phyloP scores from a whole-genome alignment of 2,797 vertebrate species.

The Hypotaenidia okinawae region DNA sequence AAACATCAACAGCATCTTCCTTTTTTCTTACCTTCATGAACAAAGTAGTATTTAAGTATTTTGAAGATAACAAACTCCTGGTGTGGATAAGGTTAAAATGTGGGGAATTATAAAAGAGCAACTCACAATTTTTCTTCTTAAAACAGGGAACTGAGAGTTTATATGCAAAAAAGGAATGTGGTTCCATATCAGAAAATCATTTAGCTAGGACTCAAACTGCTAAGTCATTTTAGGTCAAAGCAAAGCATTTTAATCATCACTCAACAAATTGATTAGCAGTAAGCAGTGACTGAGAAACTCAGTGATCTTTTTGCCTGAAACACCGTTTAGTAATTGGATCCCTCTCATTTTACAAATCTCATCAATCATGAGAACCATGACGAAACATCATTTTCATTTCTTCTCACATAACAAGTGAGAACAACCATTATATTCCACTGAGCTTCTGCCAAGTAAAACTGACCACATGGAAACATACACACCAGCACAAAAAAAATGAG shows the following conservation, averaged over 20 bases:
- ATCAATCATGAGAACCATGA: slow-evolving; percentile 1
- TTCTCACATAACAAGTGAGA: neutral
- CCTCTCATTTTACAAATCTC: slow-evolving; percentile 27
- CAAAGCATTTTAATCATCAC: slow-evolving; percentile 46
- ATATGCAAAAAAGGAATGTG: neutral
- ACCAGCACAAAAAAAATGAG: neutral
- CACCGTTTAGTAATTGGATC: neutral
- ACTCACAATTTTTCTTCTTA: neutral
- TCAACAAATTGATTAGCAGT: slow-evolving; percentile 39
- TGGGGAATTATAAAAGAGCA: neutral
- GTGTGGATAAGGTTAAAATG: neutral
- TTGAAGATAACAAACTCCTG: neutral
- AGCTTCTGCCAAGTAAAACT: neutral
- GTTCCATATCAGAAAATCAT: neutral
- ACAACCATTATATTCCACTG: neutral
- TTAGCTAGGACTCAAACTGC: slow-evolving; percentile 11
- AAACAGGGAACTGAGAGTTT: neutral
- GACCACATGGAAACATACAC: neutral
- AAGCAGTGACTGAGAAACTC: slow-evolving; percentile 20
- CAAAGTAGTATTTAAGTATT: neutral
- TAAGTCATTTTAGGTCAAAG: slow-evolving; percentile 38
- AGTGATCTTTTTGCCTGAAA: slow-evolving; percentile 30
- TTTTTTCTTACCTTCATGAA: neutral
- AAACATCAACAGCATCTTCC: neutral
- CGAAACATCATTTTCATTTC: neutral